These are phyloP conservation scores for Scelioninae gen. 1 DNA, from an alignment of 2,888 invertebrate genomes.

Conservation along the genomic window DNA sequence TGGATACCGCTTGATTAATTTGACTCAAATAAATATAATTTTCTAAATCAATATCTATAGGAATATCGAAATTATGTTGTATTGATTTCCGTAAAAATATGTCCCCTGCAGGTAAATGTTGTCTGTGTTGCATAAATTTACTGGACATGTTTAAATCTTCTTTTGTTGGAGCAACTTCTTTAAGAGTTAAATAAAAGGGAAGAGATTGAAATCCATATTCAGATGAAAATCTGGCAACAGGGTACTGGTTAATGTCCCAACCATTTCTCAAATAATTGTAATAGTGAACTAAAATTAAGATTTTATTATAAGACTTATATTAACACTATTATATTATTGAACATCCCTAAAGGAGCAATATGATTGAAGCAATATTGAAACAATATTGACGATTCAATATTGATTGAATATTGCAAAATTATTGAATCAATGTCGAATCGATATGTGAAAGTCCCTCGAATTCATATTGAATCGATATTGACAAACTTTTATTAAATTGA, in stretches of 20 bases:
- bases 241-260: conserved; percentile 92
- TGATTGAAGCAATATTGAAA: too few relatives aligned
- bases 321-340: too few relatives aligned
- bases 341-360: too few relatives aligned
- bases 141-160: conserved; percentile 86
- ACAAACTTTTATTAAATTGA: too few relatives aligned
- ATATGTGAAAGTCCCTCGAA: too few relatives aligned
- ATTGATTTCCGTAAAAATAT: conserved; percentile 87
- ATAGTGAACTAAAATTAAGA: conserved; percentile 89
- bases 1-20: conserved; percentile 94
- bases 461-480: too few relatives aligned
- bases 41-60: conserved; percentile 86
- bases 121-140: conserved; percentile 90
- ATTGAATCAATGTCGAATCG: too few relatives aligned
- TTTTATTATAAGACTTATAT: too few relatives aligned
- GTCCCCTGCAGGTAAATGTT: conserved; percentile 93
- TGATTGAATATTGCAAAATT: too few relatives aligned
- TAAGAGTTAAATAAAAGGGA: conserved; percentile 90
- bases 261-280: conserved; percentile 93
- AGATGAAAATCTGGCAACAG: conserved; percentile 94
- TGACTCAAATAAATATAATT: conserved; percentile 94
- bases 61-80: conserved; percentile 87
- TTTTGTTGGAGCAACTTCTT: conserved; percentile 85
- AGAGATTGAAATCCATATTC: conserved; percentile 98
- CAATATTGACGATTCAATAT: too few relatives aligned